A percentile compares a stretch with the other conserved stretches of the same genome.
Conservation (phyloP, 2,113 vertebrate genomes). For the Phasianus colchicus region DNA sequence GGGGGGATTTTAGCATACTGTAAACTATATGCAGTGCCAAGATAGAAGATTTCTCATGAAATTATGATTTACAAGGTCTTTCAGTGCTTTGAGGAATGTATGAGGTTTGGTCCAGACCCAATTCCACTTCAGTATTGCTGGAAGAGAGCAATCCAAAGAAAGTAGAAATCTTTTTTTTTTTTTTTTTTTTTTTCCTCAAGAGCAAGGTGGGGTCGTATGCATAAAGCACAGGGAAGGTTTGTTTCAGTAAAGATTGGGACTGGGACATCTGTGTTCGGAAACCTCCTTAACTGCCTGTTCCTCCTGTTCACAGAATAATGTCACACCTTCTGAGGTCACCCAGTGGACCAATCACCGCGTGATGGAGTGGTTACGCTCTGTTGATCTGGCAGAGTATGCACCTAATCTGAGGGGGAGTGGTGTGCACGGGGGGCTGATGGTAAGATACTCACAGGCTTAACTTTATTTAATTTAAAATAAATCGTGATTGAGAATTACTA, state of each 20-base stretch:
- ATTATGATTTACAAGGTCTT: neutral
- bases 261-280: neutral
- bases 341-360: constrained; percentile 98
- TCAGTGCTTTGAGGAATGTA: neutral
- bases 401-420: constrained; percentile 97
- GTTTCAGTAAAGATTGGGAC: neutral
- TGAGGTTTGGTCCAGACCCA: neutral
- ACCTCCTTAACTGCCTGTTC: neutral
- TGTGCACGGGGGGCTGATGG: constrained; percentile 97
- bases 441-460: constrained; percentile 47
- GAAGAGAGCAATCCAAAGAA: neutral
- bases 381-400: constrained; percentile 95
- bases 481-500: fast-evolving
- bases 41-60: neutral
- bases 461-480: neutral
- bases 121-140: fast-evolving
- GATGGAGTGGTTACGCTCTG: constrained; percentile 98
- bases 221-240: neutral
- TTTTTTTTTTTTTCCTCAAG: neutral
- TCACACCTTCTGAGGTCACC: constrained; percentile 89
- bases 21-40: neutral
- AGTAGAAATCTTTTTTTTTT: too few species aligned
- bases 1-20: neutral
- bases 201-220: neutral
- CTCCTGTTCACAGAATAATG: constrained; percentile 81